These are phyloP conservation scores for Drosophila littoralis DNA, from an alignment of 1,140 invertebrate species.

Conservation along the genomic window DNA sequence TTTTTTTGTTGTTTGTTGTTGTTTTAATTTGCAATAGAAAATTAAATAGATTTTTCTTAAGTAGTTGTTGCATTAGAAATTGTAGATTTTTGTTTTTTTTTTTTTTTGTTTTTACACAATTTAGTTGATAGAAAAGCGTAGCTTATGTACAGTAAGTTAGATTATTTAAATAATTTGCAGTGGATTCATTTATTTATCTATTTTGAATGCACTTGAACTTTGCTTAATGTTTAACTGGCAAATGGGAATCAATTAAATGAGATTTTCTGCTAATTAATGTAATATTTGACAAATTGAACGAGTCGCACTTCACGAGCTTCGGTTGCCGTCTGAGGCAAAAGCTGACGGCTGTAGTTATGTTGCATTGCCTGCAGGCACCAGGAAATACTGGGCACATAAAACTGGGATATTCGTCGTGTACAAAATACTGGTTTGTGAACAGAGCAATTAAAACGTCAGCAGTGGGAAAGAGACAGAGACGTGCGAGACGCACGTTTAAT, in stretches of 20 bases:
- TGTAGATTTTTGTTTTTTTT: not conserved
- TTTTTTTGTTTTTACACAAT: conserved; percentile 19
- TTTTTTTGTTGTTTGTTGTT: conserved; percentile 29
- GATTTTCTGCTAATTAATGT: too few relatives aligned
- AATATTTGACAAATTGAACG: not conserved
- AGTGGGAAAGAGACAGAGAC: not conserved
- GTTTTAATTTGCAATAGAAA: conserved; percentile 45
- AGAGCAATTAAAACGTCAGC: conserved; percentile 14
- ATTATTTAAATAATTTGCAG: conserved; percentile 22
- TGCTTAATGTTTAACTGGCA: conserved; percentile 20
- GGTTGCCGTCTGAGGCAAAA: conserved; percentile 55
- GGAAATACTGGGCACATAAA: not conserved
- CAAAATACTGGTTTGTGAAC: conserved; percentile 17
- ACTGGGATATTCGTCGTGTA: conserved; percentile 7
- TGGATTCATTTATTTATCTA: conserved; percentile 19
- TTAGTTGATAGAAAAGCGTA: conserved; percentile 28
- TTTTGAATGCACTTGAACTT: conserved; percentile 55
- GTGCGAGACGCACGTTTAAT: conserved; percentile 8
- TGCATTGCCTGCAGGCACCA: conserved; percentile 44
- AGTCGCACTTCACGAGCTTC: conserved; percentile 59
- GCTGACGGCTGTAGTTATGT: conserved; percentile 68
- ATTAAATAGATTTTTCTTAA: conserved; percentile 20
- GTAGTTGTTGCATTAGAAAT: conserved; percentile 13
- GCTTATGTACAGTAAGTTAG: conserved; percentile 22
- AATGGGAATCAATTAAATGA: not conserved